Percentiles rank a stretch among this genome's conserved stretches.
These are phyloP conservation scores for Anas flavirostris DNA, from an alignment of 2,797 vertebrate genomes.

Conservation along the genomic window DNA sequence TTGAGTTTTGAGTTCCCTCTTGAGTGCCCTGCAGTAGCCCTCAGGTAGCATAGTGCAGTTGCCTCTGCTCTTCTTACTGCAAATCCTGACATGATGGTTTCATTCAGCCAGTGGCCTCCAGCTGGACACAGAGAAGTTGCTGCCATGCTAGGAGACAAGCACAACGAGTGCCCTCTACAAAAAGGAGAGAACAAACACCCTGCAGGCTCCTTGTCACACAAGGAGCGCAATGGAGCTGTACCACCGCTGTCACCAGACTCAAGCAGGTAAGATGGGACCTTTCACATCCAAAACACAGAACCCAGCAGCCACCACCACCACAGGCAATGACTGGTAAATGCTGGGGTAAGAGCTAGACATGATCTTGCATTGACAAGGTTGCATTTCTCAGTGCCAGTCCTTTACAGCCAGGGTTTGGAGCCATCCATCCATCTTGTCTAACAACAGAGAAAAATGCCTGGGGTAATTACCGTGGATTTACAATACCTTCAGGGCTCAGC, in stretches of 20 bases:
- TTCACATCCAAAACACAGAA: not conserved
- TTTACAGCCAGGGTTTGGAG: not conserved
- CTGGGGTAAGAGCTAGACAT: not conserved
- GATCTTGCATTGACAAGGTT: not conserved
- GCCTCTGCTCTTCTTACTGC: not conserved
- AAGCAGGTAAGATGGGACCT: too few relatives aligned
- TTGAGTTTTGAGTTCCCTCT: not conserved
- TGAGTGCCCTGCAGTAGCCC: not conserved
- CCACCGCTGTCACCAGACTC: not conserved
- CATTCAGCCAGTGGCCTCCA: not conserved
- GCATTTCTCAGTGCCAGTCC: not conserved
- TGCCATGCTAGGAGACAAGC: not conserved
- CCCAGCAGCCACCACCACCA: not conserved
- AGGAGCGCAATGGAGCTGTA: not conserved
- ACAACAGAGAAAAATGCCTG: not conserved
- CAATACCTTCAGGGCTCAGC: not conserved
- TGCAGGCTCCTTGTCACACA: not conserved
- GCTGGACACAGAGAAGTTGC: not conserved
- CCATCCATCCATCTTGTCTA: not conserved
- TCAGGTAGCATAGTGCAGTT: not conserved
- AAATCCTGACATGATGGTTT: not conserved
- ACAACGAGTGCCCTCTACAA: not conserved
- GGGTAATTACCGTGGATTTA: not conserved
- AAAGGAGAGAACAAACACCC: not conserved
- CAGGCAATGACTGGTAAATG: not conserved